Evolutionary conservation across 2,888 invertebrate genomes (phyloP).

Genomic region (Harmothoe impar): DNA sequence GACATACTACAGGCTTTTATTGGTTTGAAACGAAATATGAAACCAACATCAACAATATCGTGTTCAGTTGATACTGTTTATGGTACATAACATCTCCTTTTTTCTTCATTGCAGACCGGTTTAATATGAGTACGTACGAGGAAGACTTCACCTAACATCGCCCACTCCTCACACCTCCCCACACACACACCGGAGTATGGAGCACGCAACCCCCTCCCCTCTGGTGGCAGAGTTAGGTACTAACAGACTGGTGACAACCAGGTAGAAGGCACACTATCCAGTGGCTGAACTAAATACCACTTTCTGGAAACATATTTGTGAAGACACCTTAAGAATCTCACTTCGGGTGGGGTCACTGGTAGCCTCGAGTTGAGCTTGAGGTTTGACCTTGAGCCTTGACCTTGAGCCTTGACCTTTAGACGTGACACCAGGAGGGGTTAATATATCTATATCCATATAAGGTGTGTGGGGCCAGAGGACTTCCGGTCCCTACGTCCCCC

Average conservation of each 20-base stretch:
- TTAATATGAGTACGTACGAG: conserved; percentile 44
- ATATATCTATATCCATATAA: not conserved
- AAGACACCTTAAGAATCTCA: not conserved
- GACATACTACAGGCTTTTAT: too few species aligned
- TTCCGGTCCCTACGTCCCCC: too few species aligned
- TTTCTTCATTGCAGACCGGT: not conserved
- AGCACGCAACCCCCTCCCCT: not conserved
- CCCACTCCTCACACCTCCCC: too few species aligned
- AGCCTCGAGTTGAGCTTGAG: conserved; percentile 10
- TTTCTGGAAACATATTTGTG: too few species aligned
- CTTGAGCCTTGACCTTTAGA: not conserved
- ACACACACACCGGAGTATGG: not conserved
- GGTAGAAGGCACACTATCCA: not conserved
- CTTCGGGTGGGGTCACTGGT: not conserved
- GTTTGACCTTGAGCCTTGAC: conserved; percentile 1
- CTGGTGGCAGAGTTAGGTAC: not conserved
- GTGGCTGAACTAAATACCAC: not conserved
- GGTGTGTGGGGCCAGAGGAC: too few species aligned
- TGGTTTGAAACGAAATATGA: too few species aligned
- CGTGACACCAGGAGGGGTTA: not conserved
- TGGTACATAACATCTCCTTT: too few species aligned
- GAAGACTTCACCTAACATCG: conserved; percentile 18
- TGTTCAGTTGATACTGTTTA: too few species aligned
- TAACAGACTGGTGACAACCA: not conserved
- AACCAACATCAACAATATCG: not conserved